Conservation (phyloP, 1,140 invertebrate species). For the Pemphigus obesinymphae region DNA sequence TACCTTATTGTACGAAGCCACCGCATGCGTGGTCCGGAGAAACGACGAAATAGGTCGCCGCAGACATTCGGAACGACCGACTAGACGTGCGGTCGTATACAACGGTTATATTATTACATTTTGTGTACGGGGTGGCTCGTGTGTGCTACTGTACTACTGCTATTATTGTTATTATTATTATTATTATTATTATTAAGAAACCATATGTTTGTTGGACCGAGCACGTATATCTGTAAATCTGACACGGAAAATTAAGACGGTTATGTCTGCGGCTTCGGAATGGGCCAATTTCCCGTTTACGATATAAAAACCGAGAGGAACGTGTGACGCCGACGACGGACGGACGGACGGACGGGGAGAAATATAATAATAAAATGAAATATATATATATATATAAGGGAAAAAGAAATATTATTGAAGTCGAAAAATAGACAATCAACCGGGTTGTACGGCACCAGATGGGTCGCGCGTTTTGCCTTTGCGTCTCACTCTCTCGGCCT, state of each 20-base stretch:
- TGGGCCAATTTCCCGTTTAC: slow-evolving; percentile 25
- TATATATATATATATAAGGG: not conserved
- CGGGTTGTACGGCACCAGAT: slow-evolving; percentile 11
- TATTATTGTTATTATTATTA: not conserved
- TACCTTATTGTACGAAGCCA: too few relatives aligned
- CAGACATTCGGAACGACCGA: not conserved
- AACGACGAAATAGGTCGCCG: not conserved
- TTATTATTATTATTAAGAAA: slow-evolving; percentile 4
- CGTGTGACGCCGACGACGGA: not conserved
- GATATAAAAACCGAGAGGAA: not conserved
- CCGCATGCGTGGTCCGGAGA: not conserved
- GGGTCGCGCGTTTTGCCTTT: slow-evolving; percentile 11
- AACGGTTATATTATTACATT: not conserved
- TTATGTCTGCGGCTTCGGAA: slow-evolving; percentile 23
- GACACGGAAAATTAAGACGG: slow-evolving; percentile 32
- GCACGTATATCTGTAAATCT: slow-evolving; percentile 32
- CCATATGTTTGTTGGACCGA: slow-evolving; percentile 22
- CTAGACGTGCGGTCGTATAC: not conserved
- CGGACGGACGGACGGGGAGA: not conserved
- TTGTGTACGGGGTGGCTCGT: not conserved
- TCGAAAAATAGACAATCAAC: slow-evolving; percentile 36
- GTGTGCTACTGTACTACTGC: too few relatives aligned
- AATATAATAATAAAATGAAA: slow-evolving; percentile 9
- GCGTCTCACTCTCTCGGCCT: not conserved
- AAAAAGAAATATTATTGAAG: slow-evolving; percentile 31